Evolutionary conservation across 1,140 invertebrate species (phyloP).

Genomic region (Ectropis grisescens): DNA sequence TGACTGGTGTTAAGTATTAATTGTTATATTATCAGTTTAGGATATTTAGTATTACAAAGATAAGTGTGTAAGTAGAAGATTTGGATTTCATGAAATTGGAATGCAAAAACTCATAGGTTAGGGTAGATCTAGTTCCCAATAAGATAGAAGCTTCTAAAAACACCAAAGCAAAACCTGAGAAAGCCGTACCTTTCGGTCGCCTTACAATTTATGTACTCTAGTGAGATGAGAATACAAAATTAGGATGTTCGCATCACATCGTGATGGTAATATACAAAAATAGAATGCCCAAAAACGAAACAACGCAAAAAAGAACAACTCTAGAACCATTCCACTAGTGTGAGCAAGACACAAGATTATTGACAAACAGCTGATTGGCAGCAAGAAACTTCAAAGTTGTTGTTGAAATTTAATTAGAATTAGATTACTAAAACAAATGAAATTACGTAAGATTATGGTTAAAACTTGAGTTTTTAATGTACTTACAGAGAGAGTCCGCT

Average conservation of each 20-base stretch:
- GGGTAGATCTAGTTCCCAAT: too few species aligned
- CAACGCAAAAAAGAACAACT: constrained; percentile 33
- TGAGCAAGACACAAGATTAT: constrained; percentile 43
- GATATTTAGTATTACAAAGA: too few species aligned
- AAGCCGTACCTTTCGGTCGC: constrained; percentile 39
- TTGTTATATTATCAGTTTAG: too few species aligned
- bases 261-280: constrained; percentile 68
- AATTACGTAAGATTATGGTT: not conserved
- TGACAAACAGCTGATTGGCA: constrained; percentile 62
- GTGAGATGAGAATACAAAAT: constrained; percentile 52
- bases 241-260: constrained; percentile 58
- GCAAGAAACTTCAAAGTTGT: too few species aligned
- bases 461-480: too few species aligned
- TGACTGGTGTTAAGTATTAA: too few species aligned
- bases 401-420: too few species aligned
- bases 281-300: constrained; percentile 66
- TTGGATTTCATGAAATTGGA: too few species aligned
- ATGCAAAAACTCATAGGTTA: too few species aligned
- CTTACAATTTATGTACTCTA: constrained; percentile 38
- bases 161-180: too few species aligned
- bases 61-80: too few species aligned
- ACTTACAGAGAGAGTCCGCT: not conserved
- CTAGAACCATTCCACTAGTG: constrained; percentile 23
- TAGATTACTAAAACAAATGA: constrained; percentile 1
- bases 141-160: too few species aligned